Base-by-base conservation (phyloP, 2,797 vertebrate genomes). In the Oophaga sylvatica region DNA sequence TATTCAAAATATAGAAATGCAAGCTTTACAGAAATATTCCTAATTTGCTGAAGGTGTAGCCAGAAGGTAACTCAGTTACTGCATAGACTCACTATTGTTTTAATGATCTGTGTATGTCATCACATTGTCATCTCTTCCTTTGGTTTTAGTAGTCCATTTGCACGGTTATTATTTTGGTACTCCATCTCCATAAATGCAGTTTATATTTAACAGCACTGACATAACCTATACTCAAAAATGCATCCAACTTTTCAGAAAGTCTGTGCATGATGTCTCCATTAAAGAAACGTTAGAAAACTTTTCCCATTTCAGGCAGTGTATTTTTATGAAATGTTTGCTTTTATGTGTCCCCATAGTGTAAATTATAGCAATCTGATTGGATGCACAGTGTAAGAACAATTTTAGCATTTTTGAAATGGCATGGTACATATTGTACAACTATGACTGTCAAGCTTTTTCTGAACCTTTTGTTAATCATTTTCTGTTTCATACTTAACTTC, bases 381-480 rank as follows among this genome's bases (percentile, higher is more conserved):
- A 70, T 77, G 53, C 65, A 70, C 41, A 79, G 63, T n/a, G 75
- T 70, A 83, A 63, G 62, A 79, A 63, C 75, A 81, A 79, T 83
- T 87, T 79, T 68, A 83, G 45, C 41, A 79, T 80, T 87, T 83
- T 68, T 76, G 45, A 82, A 87, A 81, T 87, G 15, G 60, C 86
- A 77, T 57, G 26, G 79, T 76, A 82, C 80, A 76, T 76, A 82
- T 87, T 87, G 80, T 87, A 75, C 79, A 87, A 57, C 19, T 57
- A 71, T 56, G 22, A 76, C 63, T 87, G 70, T 80, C 70, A 76
- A 67, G 59, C 86, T 26, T 87, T 62, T 20, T 26, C 70, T 76
- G 80, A 81, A 87, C 78, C 86, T 82, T 87, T 80, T 20, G 31
- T 87, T 87, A 87, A 82, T 76, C 59, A 82, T 87, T 71, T 81